Base-by-base conservation (phyloP, 2,888 invertebrate genomes). In the Eristalinus aeneus region DNA sequence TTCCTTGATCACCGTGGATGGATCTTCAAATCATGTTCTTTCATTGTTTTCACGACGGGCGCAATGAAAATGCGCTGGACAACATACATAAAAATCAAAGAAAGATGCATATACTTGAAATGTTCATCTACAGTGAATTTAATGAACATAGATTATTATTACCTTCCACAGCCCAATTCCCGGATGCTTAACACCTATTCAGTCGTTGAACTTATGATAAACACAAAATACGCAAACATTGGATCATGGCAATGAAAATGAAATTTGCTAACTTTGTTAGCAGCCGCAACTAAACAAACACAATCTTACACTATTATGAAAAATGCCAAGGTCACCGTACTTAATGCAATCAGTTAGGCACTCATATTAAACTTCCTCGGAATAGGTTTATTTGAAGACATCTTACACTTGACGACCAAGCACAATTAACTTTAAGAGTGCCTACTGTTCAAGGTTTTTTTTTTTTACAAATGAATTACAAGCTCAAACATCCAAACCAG, bases 401-500 rank as follows among this genome's bases (percentile, higher is more conserved):
- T 16, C 16, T 8, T 16, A 22, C 12, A 6, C 20, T n/a, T 5
- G 8, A 69, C 36, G 56, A 39, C 27, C 9, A 3, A 27, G 36
- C 34, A 6, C 22, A 68, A 34, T 53, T 31, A 46, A 46, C 8
- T 46, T 16, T 8, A 16, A 46, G 46, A 1, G 16, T 46, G n/a
- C 8, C n/a, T 16, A 46, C 46, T 46, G 8, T 46, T n/a, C 46
- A 16, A 46, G 39, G 39, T 39, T 12, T 3, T 39, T 46, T 68
- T 54, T 23, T 34, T 11, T 10, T 32, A 12, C 16, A 53, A 67
- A 54, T 68, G 54, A 68, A 68, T 68, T 68, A 68, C 54, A 69
- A 58, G 36, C 36, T 22, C 69, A 69, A 69, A 69, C 36, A 69
- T 58, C 11, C 36, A 11, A 39, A 58, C 34, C 68, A 20, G 32